A percentile compares a stretch with the other conserved stretches of the same genome.
Conservation (phyloP, 1,140 invertebrate species). For the Hormaphis cornu region DNA sequence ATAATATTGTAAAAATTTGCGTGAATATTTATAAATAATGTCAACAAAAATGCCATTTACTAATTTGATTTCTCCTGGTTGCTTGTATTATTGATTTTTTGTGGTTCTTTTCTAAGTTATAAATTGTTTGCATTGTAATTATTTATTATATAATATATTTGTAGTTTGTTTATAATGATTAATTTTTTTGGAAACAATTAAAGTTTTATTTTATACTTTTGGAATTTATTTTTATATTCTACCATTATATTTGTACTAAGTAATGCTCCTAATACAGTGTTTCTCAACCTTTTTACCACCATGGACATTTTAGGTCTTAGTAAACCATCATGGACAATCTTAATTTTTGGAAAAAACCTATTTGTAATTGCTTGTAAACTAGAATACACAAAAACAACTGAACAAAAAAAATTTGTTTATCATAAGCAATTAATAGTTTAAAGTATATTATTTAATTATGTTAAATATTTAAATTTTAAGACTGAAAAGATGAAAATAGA, state of each 20-base stretch:
- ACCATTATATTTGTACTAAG: not conserved
- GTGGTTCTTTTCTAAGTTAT: not conserved
- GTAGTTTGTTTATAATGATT: constrained; percentile 19
- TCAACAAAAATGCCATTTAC: constrained; percentile 11
- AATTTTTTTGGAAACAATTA: constrained; percentile 28
- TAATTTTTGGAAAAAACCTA: no score
- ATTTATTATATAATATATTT: constrained; percentile 2
- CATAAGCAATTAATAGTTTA: no score
- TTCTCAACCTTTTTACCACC: no score
- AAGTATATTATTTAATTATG: no score
- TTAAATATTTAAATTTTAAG: no score
- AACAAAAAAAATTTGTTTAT: no score
- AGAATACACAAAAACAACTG: no score
- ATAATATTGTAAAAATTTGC: constrained; percentile 5
- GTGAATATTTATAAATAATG: not conserved
- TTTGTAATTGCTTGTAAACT: no score
- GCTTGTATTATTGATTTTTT: constrained; percentile 8
- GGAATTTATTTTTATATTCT: constrained; percentile 16
- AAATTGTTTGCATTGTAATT: constrained; percentile 23
- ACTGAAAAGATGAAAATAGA: no score
- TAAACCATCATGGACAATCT: no score
- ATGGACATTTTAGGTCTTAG: no score
- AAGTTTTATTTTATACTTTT: constrained; percentile 32
- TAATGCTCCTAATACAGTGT: constrained; percentile 7
- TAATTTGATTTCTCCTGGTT: constrained; percentile 8